Evolutionary conservation across 2,888 invertebrate species (phyloP).

Genomic region (Acronicta alni): DNA sequence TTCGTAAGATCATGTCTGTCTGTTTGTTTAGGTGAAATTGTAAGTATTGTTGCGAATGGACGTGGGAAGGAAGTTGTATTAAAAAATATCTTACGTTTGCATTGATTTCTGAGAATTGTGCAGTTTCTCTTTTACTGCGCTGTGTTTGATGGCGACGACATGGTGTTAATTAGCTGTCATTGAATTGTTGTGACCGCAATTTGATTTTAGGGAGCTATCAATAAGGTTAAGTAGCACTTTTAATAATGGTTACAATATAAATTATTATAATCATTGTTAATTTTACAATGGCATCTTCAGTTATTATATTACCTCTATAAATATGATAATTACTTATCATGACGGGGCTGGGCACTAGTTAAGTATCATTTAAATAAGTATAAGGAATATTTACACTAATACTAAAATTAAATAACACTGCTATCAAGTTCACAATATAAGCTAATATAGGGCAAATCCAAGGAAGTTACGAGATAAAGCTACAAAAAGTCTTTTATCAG

Average conservation of each 20-base stretch:
- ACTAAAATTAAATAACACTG: background rate
- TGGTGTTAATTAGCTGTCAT: constrained; percentile 53
- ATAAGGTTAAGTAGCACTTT: background rate
- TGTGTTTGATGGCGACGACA: constrained; percentile 48
- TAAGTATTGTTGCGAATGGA: constrained; percentile 71
- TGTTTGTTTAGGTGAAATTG: constrained; percentile 82
- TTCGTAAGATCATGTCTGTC: constrained; percentile 69
- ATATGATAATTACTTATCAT: no score
- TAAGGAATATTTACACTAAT: no score
- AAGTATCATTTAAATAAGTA: no score
- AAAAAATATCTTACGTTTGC: constrained; percentile 63
- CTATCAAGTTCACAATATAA: constrained; percentile 6
- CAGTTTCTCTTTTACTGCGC: constrained; percentile 75
- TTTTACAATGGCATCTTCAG: no score
- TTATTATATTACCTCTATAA: no score
- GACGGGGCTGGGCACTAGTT: no score
- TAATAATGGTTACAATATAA: no score
- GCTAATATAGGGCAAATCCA: no score
- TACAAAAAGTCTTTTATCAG: constrained; percentile 37
- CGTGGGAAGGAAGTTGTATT: constrained; percentile 76
- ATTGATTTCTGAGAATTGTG: constrained; percentile 72
- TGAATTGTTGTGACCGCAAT: constrained; percentile 29
- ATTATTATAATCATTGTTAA: no score
- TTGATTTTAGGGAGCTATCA: background rate
- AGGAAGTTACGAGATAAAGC: constrained; percentile 36